Evolutionary conservation across 2,113 vertebrate genomes (phyloP), one percentile per base, ranked within the genome.

Genomic region (Eulacestoma nigropectus): DNA sequence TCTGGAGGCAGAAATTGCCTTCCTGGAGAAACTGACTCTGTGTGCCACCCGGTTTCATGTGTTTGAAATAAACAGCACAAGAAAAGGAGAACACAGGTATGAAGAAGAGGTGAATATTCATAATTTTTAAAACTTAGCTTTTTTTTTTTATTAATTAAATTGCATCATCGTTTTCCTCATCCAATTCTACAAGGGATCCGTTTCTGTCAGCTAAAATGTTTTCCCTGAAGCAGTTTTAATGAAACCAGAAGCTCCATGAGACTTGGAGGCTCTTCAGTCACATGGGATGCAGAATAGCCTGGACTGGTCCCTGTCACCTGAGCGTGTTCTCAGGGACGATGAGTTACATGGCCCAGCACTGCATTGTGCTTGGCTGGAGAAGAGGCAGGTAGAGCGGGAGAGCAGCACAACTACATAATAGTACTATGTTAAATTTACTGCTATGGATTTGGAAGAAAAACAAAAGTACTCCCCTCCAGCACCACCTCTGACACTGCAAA

Each of bases 321-420:
- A 69, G 29, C 0, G 0, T 19, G 14, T 55, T 76, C 27, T 15
- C 8, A 16, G 0, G 2, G 32, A 62, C 0, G 0, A 19, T 13
- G 46, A 52, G 11, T 50, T 89, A 8, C 2, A 0, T 5, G 17
- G 44, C 84, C 69, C 65, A 47, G 57, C 39, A 16, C 29, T 39
- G 29, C 8, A 1, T 37, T n/a, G 30, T 2, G 2, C 60, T 42
- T 33, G 69, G 13, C 78, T 74, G 55, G 39, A 64, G 41, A 44
- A 65, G 9, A 22, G 68, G 41, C 52, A 21, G 25, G 14, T 10
- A 69, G 20, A 70, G 56, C 56, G 46, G 39, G 29, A 76, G 53
- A 4, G 8, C 44, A 90, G 63, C 41, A 75, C 27, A 39, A 22
- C 30, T 35, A 10, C 33, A 2, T 17, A 7, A 59, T 44, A 27